Conservation (phyloP, 2,113 vertebrate genomes). For the Macroglossus sobrinus region DNA sequence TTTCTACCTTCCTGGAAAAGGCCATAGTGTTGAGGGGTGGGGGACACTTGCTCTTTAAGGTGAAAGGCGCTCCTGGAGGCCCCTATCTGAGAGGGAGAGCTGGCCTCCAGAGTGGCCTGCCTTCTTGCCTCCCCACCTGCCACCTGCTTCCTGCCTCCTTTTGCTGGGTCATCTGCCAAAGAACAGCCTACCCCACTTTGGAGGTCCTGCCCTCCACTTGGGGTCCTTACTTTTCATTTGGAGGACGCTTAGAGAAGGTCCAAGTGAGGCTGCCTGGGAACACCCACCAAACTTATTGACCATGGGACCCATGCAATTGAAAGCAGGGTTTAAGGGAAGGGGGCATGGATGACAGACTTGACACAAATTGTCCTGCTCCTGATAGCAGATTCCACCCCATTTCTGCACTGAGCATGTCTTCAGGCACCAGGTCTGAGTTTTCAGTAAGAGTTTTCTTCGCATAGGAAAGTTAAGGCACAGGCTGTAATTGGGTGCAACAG, state of each 20-base stretch:
- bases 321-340: not conserved
- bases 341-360: too few relatives aligned
- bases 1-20: not conserved
- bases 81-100: not conserved
- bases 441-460: not conserved
- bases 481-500: not conserved
- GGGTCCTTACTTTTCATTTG: not conserved
- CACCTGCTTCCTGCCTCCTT: not conserved
- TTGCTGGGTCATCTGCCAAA: not conserved
- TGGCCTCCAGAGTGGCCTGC: not conserved
- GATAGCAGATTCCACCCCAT: not conserved
- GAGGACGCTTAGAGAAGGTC: not conserved
- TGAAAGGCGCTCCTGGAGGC: not conserved
- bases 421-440: not conserved
- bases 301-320: not conserved
- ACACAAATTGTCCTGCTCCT: not conserved
- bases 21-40: not conserved
- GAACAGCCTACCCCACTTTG: not conserved
- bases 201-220: not conserved
- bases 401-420: not conserved
- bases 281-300: not conserved
- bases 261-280: not conserved
- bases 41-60: not conserved
- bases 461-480: not conserved
- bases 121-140: not conserved